Evolutionary conservation across 2,888 invertebrate genomes (phyloP).

Genomic region (Heteromurus nitidus): DNA sequence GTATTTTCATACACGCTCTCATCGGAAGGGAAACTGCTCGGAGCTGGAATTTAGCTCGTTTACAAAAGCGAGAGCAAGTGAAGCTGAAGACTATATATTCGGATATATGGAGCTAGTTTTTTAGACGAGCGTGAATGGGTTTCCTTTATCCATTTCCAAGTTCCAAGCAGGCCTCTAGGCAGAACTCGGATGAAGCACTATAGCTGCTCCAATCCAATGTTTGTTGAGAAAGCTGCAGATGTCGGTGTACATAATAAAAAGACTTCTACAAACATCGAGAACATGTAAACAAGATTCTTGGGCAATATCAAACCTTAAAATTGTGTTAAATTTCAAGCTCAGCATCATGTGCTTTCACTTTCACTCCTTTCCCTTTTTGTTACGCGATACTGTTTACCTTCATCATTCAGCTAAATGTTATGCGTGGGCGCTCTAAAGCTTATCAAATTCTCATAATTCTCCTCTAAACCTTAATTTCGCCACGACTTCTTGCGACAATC

Average conservation of each 20-base stretch:
- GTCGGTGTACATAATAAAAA: not conserved
- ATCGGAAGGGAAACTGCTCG: not conserved
- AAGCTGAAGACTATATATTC: too few relatives aligned
- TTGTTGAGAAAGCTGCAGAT: constrained; percentile 4
- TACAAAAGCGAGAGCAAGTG: too few relatives aligned
- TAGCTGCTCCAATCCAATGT: not conserved
- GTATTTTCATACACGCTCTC: not conserved
- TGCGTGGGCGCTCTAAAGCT: not conserved
- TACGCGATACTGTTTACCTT: not conserved
- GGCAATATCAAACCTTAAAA: not conserved
- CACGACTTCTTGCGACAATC: too few relatives aligned
- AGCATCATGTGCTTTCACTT: not conserved
- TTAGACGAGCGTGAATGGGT: not conserved
- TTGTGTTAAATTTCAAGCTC: not conserved
- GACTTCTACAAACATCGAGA: not conserved
- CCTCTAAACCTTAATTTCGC: too few relatives aligned
- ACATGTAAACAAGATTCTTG: not conserved
- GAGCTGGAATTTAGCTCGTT: not conserved
- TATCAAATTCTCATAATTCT: too few relatives aligned
- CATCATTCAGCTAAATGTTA: not conserved
- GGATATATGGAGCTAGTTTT: not conserved
- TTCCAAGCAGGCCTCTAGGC: constrained; percentile 5
- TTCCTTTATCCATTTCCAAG: not conserved
- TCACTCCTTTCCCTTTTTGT: not conserved
- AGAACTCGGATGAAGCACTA: not conserved